Evolutionary conservation across 2,113 vertebrate genomes (phyloP), one percentile per base, ranked within the genome.

Genomic region (Antennarius striatus): DNA sequence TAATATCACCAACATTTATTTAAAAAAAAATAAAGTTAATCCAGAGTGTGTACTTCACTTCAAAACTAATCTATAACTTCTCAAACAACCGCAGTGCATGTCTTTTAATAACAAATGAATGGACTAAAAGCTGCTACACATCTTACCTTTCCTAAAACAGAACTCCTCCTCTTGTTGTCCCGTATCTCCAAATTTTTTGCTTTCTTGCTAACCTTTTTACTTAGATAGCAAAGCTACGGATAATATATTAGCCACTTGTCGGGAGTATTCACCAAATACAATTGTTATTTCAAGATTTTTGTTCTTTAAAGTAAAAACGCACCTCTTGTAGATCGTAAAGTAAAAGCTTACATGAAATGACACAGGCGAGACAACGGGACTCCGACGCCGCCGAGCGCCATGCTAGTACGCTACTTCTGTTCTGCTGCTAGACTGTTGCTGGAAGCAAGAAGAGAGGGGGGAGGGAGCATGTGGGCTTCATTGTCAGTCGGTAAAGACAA

Each of bases 371-470:
- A 81, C 75, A 47, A 74, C 49, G 54, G 73, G 77, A 83, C 66
- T 84, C 79, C 71, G 6, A 59, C 52, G 13, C 54, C 59, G 51
- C 68, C 57, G 59, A 86, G 83, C 89, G 89, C 91, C 91, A 93
- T 92, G 90, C 89, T 86, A 88, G 73, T 55, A 30, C 61, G 39
- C 56, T 63, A 51, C 79, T 73, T 50, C 22, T 74, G 71, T 30
- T 65, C 77, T 52, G 72, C 76, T 61, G 55, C 75, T 67, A 22
- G 22, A 22, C 73, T 51, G 81, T 50, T 79, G 75, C 57, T 79
- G 87, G 77, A 76, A 56, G 82, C 68, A 50, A 50, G 76, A 64
- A 73, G 3, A 51, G 14, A 70, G 48, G 77, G 71, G 73, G 77
- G 80, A 56, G 66, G 77, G 76, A 47, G 57, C 0, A 1, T 40